Percentiles rank a stretch among this genome's conserved stretches.
These are phyloP conservation scores for Norana najaformis DNA, from an alignment of 2,888 invertebrate species.

Conservation along the genomic window DNA sequence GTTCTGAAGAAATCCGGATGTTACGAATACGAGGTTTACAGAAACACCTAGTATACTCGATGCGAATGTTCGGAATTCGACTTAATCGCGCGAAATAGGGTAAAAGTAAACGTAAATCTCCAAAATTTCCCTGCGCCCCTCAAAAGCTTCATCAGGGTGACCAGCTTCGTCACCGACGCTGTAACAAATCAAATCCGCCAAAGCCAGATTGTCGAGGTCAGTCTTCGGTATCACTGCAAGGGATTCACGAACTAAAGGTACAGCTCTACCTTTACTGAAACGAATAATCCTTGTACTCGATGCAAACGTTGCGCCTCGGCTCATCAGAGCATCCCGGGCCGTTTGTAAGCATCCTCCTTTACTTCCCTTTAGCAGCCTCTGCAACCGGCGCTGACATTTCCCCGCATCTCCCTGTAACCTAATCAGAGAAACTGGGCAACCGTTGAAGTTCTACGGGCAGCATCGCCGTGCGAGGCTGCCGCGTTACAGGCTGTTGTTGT, in stretches of 20 bases:
- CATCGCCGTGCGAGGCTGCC: too few relatives aligned
- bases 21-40: neutral
- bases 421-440: neutral
- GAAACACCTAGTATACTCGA: neutral
- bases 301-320: neutral
- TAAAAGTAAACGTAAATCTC: neutral
- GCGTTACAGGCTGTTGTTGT: neutral
- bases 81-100: neutral
- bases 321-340: neutral
- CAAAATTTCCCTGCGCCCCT: neutral
- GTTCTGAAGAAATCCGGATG: too few relatives aligned
- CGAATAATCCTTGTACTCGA: neutral
- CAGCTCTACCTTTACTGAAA: neutral
- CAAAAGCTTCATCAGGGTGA: neutral
- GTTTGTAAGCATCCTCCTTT: neutral
- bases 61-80: too few relatives aligned
- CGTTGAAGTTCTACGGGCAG: neutral
- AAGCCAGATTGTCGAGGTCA: neutral
- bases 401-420: neutral
- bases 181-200: neutral
- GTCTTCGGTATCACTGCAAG: neutral
- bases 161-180: neutral
- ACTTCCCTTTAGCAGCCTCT: neutral
- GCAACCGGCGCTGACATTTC: slow-evolving; percentile 24
- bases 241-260: neutral